Conservation (phyloP, 2,113 vertebrate genomes). For the Podarcis cretensis region DNA sequence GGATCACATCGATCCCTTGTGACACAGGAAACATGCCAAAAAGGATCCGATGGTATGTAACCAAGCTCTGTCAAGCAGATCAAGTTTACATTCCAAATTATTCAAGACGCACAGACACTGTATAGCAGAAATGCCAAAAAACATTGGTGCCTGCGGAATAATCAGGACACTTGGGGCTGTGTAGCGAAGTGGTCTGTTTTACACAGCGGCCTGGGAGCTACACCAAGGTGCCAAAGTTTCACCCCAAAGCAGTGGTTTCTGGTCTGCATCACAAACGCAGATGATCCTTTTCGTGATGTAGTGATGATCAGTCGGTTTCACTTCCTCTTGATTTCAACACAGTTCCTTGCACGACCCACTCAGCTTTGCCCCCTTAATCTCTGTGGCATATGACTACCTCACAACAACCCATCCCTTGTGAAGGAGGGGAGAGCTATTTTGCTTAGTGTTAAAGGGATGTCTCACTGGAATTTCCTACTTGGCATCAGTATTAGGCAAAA, state of each 20-base stretch:
- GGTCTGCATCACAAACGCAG: neutral
- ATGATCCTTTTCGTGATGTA: neutral
- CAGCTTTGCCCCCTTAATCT: constrained; percentile 72
- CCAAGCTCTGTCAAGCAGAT: neutral
- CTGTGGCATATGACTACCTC: neutral
- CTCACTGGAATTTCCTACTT: neutral
- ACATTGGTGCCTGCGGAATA: neutral
- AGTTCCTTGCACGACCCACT: neutral
- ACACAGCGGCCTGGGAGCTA: neutral
- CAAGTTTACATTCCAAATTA: neutral
- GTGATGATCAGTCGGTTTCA: neutral
- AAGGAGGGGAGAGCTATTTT: neutral
- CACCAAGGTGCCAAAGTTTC: neutral
- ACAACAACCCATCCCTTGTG: neutral
- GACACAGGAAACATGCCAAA: neutral
- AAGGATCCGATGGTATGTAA: neutral
- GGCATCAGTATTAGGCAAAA: neutral
- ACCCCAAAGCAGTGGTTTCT: neutral
- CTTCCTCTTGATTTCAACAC: neutral
- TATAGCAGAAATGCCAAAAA: neutral
- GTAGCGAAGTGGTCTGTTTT: neutral
- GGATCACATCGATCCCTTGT: neutral
- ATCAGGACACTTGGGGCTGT: neutral
- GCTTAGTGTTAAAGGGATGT: neutral
- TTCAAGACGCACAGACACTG: neutral